These are phyloP conservation scores for Lerista edwardsae DNA, from an alignment of 2,797 vertebrate genomes.

Conservation along the genomic window DNA sequence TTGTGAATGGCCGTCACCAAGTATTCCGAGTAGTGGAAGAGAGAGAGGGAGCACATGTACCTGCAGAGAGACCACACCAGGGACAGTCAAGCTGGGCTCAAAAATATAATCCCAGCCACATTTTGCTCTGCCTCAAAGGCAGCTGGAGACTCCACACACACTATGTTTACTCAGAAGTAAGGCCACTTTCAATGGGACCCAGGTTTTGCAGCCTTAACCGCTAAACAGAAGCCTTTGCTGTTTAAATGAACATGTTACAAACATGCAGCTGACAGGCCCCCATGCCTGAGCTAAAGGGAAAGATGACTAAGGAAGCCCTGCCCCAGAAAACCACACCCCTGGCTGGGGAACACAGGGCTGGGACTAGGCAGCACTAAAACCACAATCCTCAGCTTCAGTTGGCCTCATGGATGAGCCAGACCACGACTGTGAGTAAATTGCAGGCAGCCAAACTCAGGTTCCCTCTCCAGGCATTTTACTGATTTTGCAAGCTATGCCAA, in stretches of 20 bases:
- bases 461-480: not conserved
- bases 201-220: not conserved
- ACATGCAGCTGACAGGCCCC: not conserved
- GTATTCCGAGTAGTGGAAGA: constrained; percentile 99
- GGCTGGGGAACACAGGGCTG: no score
- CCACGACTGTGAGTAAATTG: no score
- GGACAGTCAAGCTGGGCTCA: not conserved
- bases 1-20: constrained; percentile 96
- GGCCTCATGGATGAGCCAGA: no score
- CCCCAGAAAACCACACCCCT: no score
- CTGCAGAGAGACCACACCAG: constrained; percentile 65
- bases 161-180: no score
- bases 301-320: not conserved
- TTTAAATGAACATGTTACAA: not conserved
- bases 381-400: not conserved
- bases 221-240: not conserved
- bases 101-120: no score
- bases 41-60: constrained; percentile 94
- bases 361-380: not conserved
- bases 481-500: not conserved
- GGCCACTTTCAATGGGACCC: no score
- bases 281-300: not conserved
- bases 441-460: not conserved
- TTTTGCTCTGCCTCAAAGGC: not conserved
- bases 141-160: no score